These are phyloP conservation scores for Entosphenus tridentatus DNA, from an alignment of 2,113 vertebrate species.

Conservation along the genomic window DNA sequence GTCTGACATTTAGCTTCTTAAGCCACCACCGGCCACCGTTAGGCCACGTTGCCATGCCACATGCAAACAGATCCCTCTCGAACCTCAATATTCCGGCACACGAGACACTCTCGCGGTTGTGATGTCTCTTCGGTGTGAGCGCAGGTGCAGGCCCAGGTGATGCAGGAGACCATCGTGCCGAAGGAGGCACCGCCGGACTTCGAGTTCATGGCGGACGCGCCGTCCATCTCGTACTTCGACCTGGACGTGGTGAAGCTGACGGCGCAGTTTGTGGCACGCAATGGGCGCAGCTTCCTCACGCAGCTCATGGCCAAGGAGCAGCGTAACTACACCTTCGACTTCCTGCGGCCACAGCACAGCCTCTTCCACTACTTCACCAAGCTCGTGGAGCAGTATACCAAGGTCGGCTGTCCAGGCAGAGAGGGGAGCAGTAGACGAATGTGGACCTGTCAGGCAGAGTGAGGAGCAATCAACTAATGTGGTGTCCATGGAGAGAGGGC, in stretches of 20 bases:
- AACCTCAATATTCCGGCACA: too few species aligned
- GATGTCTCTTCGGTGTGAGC: background rate
- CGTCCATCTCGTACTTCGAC: slow-evolving; percentile 87
- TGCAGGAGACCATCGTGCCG: slow-evolving; percentile 64
- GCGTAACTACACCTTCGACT: slow-evolving; percentile 96
- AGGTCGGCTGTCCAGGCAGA: slow-evolving; percentile 27
- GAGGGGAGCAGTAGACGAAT: too few species aligned
- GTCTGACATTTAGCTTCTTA: too few species aligned
- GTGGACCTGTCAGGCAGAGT: too few species aligned
- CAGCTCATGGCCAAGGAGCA: slow-evolving; percentile 99
- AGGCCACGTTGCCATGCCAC: too few species aligned
- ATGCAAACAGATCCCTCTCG: too few species aligned
- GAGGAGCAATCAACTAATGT: too few species aligned
- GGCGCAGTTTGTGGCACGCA: slow-evolving; percentile 83
- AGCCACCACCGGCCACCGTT: too few species aligned
- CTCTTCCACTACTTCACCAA: slow-evolving; percentile 98
- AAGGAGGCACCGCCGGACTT: slow-evolving; percentile 89
- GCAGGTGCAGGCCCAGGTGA: slow-evolving; percentile 80
- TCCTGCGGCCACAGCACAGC: slow-evolving; percentile 84
- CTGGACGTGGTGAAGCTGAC: slow-evolving; percentile 92
- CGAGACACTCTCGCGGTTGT: rapidly evolving
- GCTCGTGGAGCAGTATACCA: slow-evolving; percentile 93
- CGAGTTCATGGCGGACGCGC: slow-evolving; percentile 88
- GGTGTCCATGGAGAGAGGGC: too few species aligned
- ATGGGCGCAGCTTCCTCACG: slow-evolving; percentile 82